phyloP scores from a whole-genome alignment of 1,140 invertebrate genomes.

The Cydia strobilella region DNA sequence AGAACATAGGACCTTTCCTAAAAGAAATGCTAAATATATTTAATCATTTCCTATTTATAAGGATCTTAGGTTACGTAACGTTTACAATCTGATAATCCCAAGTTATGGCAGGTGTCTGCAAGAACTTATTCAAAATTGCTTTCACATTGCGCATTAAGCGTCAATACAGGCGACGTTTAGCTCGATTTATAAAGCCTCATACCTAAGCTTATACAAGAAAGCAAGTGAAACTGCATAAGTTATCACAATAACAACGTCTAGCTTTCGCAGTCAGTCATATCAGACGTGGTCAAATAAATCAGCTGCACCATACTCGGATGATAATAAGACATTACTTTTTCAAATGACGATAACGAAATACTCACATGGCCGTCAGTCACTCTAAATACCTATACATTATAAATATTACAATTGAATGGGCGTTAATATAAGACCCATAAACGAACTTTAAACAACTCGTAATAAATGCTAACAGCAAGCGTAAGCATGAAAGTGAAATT shows the following conservation, averaged over 20 bases:
- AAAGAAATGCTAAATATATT: background rate
- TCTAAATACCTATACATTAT: too few species aligned
- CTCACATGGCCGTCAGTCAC: background rate
- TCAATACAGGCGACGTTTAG: background rate
- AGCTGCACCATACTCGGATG: slow-evolving; percentile 14
- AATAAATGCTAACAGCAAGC: slow-evolving; percentile 39
- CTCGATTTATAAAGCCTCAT: background rate
- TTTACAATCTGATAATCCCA: background rate
- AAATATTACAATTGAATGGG: slow-evolving; percentile 35
- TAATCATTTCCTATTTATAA: background rate
- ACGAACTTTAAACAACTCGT: slow-evolving; percentile 23
- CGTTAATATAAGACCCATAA: slow-evolving; percentile 13
- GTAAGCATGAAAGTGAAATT: slow-evolving; percentile 43
- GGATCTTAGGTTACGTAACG: background rate
- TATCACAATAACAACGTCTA: slow-evolving; percentile 27
- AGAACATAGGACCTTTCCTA: background rate
- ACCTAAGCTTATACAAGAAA: slow-evolving; percentile 8
- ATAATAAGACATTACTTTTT: slow-evolving; percentile 23
- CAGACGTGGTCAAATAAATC: slow-evolving; percentile 22
- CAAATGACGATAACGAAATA: slow-evolving; percentile 11
- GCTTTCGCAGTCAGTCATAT: slow-evolving; percentile 13
- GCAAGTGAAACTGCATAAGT: slow-evolving; percentile 21
- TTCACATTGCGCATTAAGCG: slow-evolving; percentile 24
- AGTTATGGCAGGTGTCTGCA: slow-evolving; percentile 13
- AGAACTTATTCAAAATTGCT: slow-evolving; percentile 13